Evolutionary conservation across 2,888 invertebrate genomes (phyloP).

Genomic region (Eupithecia subumbrata): DNA sequence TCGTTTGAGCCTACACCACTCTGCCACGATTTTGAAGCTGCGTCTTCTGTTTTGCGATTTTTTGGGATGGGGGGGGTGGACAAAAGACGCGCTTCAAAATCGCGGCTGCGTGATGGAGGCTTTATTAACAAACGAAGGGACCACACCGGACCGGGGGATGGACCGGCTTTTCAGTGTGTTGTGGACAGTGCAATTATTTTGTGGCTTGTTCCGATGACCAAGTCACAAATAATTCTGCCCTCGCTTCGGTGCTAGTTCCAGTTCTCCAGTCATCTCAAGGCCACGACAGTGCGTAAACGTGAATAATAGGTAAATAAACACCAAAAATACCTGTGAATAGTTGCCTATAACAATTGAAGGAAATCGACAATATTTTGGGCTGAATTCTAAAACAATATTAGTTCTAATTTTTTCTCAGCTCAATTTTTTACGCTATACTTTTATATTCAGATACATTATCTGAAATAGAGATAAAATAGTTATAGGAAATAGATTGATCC

Average conservation of each 20-base stretch:
- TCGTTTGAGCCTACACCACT: too few relatives aligned
- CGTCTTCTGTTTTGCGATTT: too few relatives aligned
- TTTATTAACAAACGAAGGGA: neutral
- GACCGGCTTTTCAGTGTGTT: neutral
- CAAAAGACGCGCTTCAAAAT: too few relatives aligned
- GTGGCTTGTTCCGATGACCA: neutral
- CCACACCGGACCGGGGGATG: neutral
- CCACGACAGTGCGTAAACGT: neutral
- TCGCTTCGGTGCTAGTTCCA: neutral
- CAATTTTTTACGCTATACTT: too few relatives aligned
- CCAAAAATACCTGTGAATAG: neutral
- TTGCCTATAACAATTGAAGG: too few relatives aligned
- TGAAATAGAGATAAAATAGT: neutral
- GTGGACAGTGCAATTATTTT: neutral
- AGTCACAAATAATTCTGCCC: neutral
- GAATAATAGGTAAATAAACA: neutral
- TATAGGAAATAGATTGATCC: slow-evolving; percentile 17
- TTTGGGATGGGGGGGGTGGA: too few relatives aligned
- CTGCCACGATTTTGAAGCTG: too few relatives aligned
- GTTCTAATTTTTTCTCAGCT: neutral
- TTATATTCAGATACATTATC: too few relatives aligned
- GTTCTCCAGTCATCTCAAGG: neutral
- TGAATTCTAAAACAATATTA: neutral
- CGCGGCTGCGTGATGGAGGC: too few relatives aligned
- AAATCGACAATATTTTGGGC: neutral